Evolutionary conservation across 2,888 invertebrate species (phyloP), one percentile per base, ranked within the genome.

Genomic region (Coleophora flavipennella): DNA sequence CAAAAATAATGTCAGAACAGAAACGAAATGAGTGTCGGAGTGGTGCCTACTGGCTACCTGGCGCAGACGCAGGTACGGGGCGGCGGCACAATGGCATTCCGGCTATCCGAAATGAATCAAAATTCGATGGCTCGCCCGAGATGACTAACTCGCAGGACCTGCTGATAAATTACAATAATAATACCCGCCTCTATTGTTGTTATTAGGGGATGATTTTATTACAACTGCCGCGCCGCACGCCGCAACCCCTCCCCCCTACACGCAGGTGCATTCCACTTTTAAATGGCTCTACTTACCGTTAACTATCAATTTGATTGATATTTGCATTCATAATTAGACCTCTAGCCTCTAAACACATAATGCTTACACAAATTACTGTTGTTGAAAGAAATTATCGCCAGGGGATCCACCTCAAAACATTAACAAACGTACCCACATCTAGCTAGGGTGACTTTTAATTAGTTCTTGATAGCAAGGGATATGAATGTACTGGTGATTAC

Each of bases 21-120:
- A 41, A 42, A 46, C 44, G 45, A 39, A 34, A 37, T 25, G n/a
- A 40, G 41, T 49, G 29, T 36, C 43, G 33, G 38, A 62, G 57
- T 25, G 13, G 20, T 36, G n/a, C n/a, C n/a, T n/a, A n/a, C n/a
- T n/a, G n/a, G n/a, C 20, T 45, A 42, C 38, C 41, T 40, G 46
- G 42, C 31, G 49, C 62, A 63, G 63, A 70, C 57, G 29, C 29
- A 52, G 54, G 51, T 56, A 53, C 55, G 59, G 55, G 57, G 55
- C 71, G 70, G 67, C 68, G 58, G 54, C 57, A 79, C 80, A 81
- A 83, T 81, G 72, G 78, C 80, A 83, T 83, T 80, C 83, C 80
- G 67, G 58, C 53, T 75, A 77, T 73, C 67, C 71, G 68, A 78
- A 78, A 79, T 81, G 76, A 83, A 79, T 81, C 79, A 76, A 80